Evolutionary conservation across 2,797 vertebrate species (phyloP).

Genomic region (Squalus acanthias): DNA sequence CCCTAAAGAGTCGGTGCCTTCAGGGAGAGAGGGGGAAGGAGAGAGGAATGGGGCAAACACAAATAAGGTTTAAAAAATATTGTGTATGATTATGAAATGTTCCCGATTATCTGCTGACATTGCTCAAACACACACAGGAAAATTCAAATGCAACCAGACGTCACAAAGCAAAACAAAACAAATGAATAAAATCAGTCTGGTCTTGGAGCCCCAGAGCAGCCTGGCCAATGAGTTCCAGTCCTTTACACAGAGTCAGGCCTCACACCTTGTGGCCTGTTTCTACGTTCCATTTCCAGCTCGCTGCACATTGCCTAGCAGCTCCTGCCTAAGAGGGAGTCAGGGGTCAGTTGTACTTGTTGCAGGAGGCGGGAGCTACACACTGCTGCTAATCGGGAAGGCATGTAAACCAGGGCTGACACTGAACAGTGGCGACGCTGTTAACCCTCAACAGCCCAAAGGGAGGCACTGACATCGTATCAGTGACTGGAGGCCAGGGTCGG

Average conservation of each 20-base stretch:
- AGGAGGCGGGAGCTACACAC: constrained; percentile 23
- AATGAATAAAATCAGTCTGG: neutral
- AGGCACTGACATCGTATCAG: neutral
- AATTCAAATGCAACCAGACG: neutral
- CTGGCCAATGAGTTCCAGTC: neutral
- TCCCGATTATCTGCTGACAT: neutral
- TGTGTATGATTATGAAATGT: neutral
- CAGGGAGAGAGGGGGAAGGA: no score
- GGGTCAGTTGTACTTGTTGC: constrained; percentile 20
- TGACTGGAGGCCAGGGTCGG: neutral
- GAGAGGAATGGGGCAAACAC: no score
- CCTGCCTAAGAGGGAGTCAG: neutral
- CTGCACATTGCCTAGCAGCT: constrained; percentile 23
- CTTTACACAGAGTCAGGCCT: neutral
- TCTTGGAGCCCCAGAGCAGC: neutral
- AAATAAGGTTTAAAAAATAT: neutral
- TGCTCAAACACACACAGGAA: neutral
- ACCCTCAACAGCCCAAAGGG: constrained; percentile 6
- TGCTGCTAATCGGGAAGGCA: constrained; percentile 29
- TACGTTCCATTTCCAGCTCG: constrained; percentile 27
- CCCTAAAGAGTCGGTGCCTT: neutral
- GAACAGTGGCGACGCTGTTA: neutral
- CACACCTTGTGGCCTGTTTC: neutral
- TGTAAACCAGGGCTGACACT: constrained; percentile 26
- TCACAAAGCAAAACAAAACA: neutral